Evolutionary conservation across 1,140 invertebrate species (phyloP), one percentile per base, ranked within the genome.

Genomic region (Sitophilus oryzae): DNA sequence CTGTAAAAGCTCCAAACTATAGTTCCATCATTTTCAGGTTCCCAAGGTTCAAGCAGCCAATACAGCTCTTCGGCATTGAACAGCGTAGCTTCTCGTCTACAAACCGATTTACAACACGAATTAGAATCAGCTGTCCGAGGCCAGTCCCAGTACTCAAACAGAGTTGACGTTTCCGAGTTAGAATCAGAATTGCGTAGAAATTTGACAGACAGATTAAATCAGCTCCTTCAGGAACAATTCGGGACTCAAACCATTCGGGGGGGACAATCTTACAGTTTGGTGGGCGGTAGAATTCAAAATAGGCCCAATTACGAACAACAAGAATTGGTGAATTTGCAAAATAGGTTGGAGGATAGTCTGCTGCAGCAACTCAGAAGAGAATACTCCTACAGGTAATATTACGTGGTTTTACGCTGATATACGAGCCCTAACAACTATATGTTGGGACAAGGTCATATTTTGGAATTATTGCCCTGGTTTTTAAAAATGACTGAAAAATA

Each of bases 291-390:
- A 9, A 42, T 70, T 51, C 51, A 60, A 51, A 25, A 56, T 36
- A 50, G 46, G 2, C 61, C 66, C 2, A 69, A 68, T 45, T 70
- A 71, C 35, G 52, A 69, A 6, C 62, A 61, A 25, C 63, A 65
- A 42, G 66, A 71, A 56, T 58, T 70, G 3, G 50, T 55, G n/a
- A 59, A 68, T 43, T 38, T 71, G 19, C 63, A 52, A 10, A 49
- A 52, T 22, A 62, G 66, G 46, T 42, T 71, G 18, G 66, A 70
- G 57, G 52, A 50, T 18, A 52, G 56, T 44, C 53, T 71, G 10
- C 22, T 69, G 15, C 38, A 60, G 35, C 44, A 68, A 51, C 58
- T 71, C 9, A 42, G 66, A 8, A 10, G 19, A 8, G 42, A 46
- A 16, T 44, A 52, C n/a, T 18, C 3, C 22, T 23, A 53, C 8